Conservation (phyloP, 53 echinoderm and acorn worm species). For the Arbacia lixula region DNA sequence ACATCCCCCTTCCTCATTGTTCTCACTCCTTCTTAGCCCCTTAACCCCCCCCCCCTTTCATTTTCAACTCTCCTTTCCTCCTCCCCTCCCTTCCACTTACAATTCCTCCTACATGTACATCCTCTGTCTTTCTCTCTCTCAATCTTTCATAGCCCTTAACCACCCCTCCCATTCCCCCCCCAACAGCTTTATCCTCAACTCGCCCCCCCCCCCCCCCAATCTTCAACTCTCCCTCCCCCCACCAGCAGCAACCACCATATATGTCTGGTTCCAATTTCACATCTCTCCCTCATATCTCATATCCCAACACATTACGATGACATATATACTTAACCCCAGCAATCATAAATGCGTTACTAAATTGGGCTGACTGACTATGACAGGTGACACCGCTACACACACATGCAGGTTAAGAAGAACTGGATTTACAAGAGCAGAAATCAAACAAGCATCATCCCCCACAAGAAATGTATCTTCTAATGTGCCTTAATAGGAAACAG, state of each 20-base stretch:
- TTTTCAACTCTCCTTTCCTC: background rate
- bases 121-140: background rate
- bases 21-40: background rate
- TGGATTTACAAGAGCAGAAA: no score
- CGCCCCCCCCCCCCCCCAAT: background rate
- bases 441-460: no score
- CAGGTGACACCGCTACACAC: conserved; percentile 25
- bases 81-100: background rate
- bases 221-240: background rate
- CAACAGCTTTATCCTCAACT: background rate
- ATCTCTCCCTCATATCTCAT: conserved; percentile 38
- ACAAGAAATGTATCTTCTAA: no score
- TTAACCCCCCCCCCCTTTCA: background rate
- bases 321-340: conserved; percentile 18
- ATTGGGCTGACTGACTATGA: conserved; percentile 16
- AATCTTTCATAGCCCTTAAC: background rate
- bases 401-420: no score
- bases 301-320: conserved; percentile 10
- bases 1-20: background rate
- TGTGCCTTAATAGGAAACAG: conserved; percentile 31
- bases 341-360: conserved; percentile 44
- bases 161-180: no score
- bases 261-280: no score
- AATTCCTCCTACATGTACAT: background rate
- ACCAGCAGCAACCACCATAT: background rate